These are phyloP conservation scores for Rhabditoides inermis DNA, from an alignment of 2,888 invertebrate genomes.

Conservation along the genomic window DNA sequence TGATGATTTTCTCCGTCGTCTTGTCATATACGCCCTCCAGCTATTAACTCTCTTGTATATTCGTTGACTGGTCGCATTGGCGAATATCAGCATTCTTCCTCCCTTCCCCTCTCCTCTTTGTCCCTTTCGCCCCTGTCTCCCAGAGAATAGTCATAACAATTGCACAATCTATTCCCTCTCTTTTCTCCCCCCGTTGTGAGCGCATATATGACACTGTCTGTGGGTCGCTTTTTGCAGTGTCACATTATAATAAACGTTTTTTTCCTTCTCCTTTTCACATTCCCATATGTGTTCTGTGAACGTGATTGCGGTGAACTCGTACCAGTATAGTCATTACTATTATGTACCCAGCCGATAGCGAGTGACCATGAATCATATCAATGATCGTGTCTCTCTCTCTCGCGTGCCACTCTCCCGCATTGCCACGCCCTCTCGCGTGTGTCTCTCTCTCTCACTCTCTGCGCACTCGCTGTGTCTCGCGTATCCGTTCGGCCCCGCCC, in stretches of 20 bases:
- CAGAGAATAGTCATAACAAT: background rate
- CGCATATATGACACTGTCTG: too few species aligned
- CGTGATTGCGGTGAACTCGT: too few species aligned
- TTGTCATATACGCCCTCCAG: background rate
- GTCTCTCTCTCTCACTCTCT: background rate
- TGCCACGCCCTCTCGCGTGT: constrained; percentile 12
- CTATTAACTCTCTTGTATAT: constrained; percentile 3
- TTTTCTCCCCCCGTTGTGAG: too few species aligned
- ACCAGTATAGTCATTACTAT: too few species aligned
- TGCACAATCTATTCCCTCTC: too few species aligned
- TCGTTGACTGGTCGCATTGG: background rate
- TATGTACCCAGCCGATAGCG: too few species aligned
- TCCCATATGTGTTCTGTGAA: too few species aligned
- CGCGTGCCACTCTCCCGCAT: constrained; percentile 1
- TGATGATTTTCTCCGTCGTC: constrained; percentile 1
- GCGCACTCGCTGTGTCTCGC: too few species aligned
- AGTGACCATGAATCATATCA: too few species aligned
- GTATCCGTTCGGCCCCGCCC: constrained; percentile 13
- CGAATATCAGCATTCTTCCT: background rate
- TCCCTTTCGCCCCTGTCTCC: background rate
- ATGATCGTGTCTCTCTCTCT: background rate
- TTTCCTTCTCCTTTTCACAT: too few species aligned
- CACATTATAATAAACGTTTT: too few species aligned
- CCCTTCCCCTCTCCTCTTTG: background rate
- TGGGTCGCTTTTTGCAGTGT: too few species aligned